Base-by-base conservation (phyloP, 2,888 invertebrate genomes). In the Nezara viridula region DNA sequence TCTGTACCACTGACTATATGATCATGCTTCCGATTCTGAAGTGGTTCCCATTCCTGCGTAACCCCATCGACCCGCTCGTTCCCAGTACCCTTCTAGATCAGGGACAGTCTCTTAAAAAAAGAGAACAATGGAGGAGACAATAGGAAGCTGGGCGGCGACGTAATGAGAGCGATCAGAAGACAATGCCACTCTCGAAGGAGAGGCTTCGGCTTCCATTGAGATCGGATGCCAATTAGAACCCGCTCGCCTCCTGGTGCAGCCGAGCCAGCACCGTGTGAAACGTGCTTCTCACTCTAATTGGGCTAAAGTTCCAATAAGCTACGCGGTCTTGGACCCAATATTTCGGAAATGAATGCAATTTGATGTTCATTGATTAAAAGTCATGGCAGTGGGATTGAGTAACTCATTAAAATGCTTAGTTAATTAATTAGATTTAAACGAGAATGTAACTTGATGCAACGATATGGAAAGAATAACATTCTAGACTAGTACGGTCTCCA, bases 111-210 rank as follows among this genome's bases (percentile, higher is more conserved):
- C 44, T 24, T n/a, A 81, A 81, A 73, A 73, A 81, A 44, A 44
- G 9, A 81, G 81, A 81, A 81, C 81, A 81, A 81, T 81, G n/a
- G 81, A 21, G 44, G n/a, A 81, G 44, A 81, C 81, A 81, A 81
- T 81, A 81, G 81, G 81, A 81, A 81, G 81, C 81, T n/a, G 81
- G 21, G 81, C 81, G 21, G 44, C 24, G 81, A 40, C 44, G 44
- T 81, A 81, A 81, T 81, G 81, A 81, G 81, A 81, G 81, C 81
- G 81, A 81, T 81, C 81, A 81, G 81, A n/a, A 81, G 40, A 81
- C 81, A 81, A 81, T 44, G 44, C 44, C 81, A 81, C 81, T 81
- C 81, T 21, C 40, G 81, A 81, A 81, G 24, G n/a, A 81, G 81
- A 40, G 81, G 81, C 81, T 81, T 47, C 81, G 81, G n/a, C n/a